A percentile compares a stretch with the other conserved stretches of the same genome.
Evolutionary conservation across 2,113 vertebrate species (phyloP).

Genomic region (Gavia stellata): DNA sequence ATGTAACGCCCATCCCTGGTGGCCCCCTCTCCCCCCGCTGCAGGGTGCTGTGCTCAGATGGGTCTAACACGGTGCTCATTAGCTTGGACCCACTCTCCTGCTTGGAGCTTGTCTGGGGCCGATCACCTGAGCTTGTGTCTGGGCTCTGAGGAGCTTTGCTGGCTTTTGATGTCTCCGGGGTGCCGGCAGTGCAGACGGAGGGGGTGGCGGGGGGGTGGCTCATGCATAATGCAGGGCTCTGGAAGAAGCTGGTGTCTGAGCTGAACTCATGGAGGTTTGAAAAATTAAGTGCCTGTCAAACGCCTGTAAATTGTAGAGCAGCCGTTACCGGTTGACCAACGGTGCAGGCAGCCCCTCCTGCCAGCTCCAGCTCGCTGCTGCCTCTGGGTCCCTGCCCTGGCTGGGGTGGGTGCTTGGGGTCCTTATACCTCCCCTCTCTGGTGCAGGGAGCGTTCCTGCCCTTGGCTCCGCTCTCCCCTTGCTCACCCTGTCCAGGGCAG

Average conservation of each 20-base stretch:
- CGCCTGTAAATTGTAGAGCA: background rate
- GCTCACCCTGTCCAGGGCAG: background rate
- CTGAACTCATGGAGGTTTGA: background rate
- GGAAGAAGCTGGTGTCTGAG: background rate
- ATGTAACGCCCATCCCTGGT: fast-evolving
- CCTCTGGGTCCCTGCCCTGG: background rate
- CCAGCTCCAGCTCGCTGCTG: background rate
- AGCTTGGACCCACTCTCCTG: background rate
- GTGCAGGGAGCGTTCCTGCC: background rate
- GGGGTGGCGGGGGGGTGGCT: background rate
- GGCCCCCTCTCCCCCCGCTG: too few species aligned
- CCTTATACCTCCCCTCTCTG: fast-evolving
- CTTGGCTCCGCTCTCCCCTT: background rate
- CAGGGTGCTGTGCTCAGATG: fast-evolving
- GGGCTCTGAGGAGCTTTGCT: background rate
- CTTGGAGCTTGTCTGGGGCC: background rate
- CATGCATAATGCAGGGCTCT: constrained; percentile 13
- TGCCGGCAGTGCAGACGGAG: background rate
- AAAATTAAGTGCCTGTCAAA: background rate
- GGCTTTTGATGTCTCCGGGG: background rate
- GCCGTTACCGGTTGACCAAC: fast-evolving
- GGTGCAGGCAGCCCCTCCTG: background rate
- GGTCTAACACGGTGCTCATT: fast-evolving
- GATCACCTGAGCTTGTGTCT: fast-evolving
- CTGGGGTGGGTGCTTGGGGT: background rate